Evolutionary conservation across 1,140 invertebrate genomes (phyloP), one percentile per base, ranked within the genome.

Genomic region (Bombus waltoni): DNA sequence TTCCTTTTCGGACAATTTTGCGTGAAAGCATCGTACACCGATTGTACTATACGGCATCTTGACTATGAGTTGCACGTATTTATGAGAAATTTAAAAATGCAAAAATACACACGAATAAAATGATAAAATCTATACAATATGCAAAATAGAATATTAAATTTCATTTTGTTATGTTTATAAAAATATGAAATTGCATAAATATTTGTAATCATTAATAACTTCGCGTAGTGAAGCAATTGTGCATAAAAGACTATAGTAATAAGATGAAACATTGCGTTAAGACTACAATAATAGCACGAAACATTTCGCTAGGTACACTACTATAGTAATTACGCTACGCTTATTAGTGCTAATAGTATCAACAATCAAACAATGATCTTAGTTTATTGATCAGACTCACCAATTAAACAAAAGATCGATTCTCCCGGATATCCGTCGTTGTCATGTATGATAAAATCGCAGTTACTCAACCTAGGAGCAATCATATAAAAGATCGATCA

Each of bases 371-470:
- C 44, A 79, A 74, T 68, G 28, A 32, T 47, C 65, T 44, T 38
- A 22, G 76, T 77, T 8, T 3, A 13, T 35, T 0, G 18, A 57
- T 75, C 13, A 2, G 57, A 91, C 90, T 88, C 71, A 92, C 87
- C 91, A 86, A 89, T 91, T 87, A 91, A 89, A 91, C 79, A 65
- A 89, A 92, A 90, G 71, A 89, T 81, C 85, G 89, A 84, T 91
- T 75, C 84, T 75, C 88, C 87, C 74, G 86, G 82, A 72, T 86
- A 88, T 82, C 89, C 87, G 87, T 87, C 78, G 84, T 90, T 88
- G 91, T 93, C 93, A 94, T 94, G 89, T 89, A 92, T 91, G 89
- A 85, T 71, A 70, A 68, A 87, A 44, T 22, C 15, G 53, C 62
- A 38, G 25, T 87, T 35, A 40, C n/a, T 86, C 76, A 28, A 53